A percentile compares a stretch with the other conserved stretches of the same genome.
Conservation (phyloP, 2,888 invertebrate species). For the Anthrax anthrax region DNA sequence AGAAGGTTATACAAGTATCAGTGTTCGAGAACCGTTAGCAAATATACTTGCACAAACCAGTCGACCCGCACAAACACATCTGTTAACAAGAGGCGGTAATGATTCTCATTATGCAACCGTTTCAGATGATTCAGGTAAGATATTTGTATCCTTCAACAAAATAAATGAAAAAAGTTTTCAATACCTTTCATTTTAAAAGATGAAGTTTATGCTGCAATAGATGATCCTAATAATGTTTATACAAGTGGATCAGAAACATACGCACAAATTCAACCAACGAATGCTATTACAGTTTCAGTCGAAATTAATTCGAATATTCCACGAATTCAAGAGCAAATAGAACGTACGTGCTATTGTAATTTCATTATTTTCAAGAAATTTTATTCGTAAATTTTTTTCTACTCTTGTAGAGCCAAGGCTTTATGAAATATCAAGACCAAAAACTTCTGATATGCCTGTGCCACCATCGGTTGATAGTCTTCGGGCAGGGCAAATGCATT, state of each 20-base stretch:
- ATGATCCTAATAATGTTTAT: conserved; percentile 55
- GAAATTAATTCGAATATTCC: conserved; percentile 26
- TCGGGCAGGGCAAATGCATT: conserved; percentile 44
- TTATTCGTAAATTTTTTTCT: neutral
- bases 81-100: conserved; percentile 27
- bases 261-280: conserved; percentile 60
- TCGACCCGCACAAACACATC: conserved; percentile 27
- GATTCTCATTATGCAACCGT: conserved; percentile 80
- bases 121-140: conserved; percentile 75
- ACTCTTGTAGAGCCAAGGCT: conserved; percentile 33
- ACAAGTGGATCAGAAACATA: conserved; percentile 75
- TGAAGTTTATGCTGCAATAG: conserved; percentile 83
- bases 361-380: neutral
- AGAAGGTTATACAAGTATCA: conserved; percentile 88
- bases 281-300: conserved; percentile 28
- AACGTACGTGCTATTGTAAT: neutral
- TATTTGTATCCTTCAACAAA: too few species aligned
- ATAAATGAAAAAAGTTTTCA: conserved; percentile 5
- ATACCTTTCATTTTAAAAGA: too few species aligned
- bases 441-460: conserved; percentile 17
- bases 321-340: conserved; percentile 2
- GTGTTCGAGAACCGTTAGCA: conserved; percentile 76
- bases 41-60: conserved; percentile 54
- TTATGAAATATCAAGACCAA: conserved; percentile 7
- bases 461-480: conserved; percentile 48